Evolutionary conservation across 2,113 vertebrate species (phyloP).

Genomic region (Lichenostomus cassidix): DNA sequence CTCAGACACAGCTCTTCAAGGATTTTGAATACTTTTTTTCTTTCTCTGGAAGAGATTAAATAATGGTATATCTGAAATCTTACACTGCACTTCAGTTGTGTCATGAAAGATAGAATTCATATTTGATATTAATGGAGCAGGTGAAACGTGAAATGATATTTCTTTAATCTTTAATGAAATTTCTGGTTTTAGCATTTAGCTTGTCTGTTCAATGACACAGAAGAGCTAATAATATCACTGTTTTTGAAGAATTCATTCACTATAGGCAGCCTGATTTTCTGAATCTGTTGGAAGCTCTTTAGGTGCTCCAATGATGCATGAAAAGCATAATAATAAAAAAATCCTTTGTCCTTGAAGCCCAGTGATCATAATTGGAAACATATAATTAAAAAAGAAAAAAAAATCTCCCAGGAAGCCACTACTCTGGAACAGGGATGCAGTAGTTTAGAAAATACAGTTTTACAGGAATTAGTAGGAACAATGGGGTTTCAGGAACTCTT

Average conservation of each 20-base stretch:
- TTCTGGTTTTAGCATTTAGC: conserved; percentile 65
- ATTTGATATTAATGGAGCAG: conserved; percentile 67
- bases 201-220: conserved; percentile 50
- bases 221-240: conserved; percentile 62
- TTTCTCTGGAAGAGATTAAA: conserved; percentile 26
- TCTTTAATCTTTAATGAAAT: conserved; percentile 72
- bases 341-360: background rate
- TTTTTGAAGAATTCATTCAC: conserved; percentile 51
- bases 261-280: conserved; percentile 38
- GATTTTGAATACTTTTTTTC: conserved; percentile 15
- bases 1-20: background rate
- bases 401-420: background rate
- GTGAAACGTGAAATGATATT: conserved; percentile 71
- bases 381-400: conserved; percentile 15
- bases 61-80: conserved; percentile 37
- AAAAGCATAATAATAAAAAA: conserved; percentile 16
- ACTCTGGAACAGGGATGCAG: background rate
- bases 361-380: background rate
- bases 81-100: conserved; percentile 45
- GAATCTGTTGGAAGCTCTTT: conserved; percentile 33
- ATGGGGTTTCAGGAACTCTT: background rate
- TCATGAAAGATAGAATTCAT: conserved; percentile 41
- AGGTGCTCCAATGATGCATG: conserved; percentile 27
- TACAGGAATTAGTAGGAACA: background rate
- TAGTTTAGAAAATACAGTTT: background rate